Conservation (phyloP, 2,797 vertebrate species). For the Myotis myotis region DNA sequence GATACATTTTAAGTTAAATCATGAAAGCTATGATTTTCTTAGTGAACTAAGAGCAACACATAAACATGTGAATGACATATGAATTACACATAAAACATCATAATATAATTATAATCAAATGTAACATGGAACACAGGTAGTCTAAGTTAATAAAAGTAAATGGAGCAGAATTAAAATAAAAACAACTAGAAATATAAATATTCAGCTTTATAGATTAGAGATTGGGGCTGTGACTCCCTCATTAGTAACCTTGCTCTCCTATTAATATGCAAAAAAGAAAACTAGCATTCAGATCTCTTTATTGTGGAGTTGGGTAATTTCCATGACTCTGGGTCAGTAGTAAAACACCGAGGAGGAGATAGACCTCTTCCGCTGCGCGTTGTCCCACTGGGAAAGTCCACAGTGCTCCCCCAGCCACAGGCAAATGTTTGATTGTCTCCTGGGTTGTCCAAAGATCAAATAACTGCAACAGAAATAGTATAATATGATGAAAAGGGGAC, state of each 20-base stretch:
- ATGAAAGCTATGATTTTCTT: neutral
- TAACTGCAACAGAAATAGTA: neutral
- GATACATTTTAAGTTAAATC: neutral
- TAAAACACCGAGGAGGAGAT: neutral
- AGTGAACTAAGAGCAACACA: conserved; percentile 11
- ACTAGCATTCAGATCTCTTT: neutral
- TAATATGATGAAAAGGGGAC: neutral
- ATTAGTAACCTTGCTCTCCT: conserved; percentile 56
- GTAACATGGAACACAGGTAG: conserved; percentile 31
- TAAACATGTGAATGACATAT: neutral
- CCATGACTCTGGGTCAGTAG: neutral
- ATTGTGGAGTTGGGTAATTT: conserved; percentile 22
- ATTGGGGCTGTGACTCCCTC: conserved; percentile 48
- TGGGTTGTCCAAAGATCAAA: neutral
- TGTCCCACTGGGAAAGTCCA: neutral
- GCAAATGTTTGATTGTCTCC: neutral
- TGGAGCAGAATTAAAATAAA: neutral
- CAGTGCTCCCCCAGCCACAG: neutral
- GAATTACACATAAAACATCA: neutral
- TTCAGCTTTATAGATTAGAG: conserved; percentile 46
- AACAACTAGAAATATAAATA: conserved; percentile 61
- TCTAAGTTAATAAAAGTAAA: conserved; percentile 50
- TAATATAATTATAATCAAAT: conserved; percentile 26
- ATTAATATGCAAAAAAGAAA: conserved; percentile 16
- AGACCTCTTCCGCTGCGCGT: neutral